Evolutionary conservation across 2,113 vertebrate species (phyloP), one percentile per base, ranked within the genome.

Genomic region (Tor tambroides): DNA sequence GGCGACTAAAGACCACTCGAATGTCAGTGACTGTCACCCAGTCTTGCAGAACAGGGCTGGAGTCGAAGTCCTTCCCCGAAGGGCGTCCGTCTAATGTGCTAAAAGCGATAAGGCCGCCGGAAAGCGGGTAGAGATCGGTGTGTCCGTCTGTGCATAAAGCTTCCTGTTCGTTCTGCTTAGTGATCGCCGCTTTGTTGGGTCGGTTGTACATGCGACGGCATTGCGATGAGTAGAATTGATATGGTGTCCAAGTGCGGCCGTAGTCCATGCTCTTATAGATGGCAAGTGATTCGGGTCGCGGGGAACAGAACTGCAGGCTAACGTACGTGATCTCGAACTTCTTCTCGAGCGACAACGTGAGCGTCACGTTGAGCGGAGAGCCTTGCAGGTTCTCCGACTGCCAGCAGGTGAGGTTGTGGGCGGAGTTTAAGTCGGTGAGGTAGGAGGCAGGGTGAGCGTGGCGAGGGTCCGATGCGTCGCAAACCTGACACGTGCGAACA

Each of bases 211-310:
- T 95, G 38, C 96, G 95, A 0, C 96, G 95, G 88, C 98, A 99
- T 92, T 95, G 96, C 0, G 98, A 97, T 4, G 98, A 99, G 93
- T 99, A 99, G 93, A 96, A 99, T 89, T 97, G 98, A 80, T 97
- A 97, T 0, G 98, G 97, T n/a, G 95, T 95, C 98, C 98, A 99
- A 63, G 94, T 98, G 86, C 96, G 97, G 85, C 98, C 98, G 0
- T 98, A 98, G 94, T 99, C 98, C 97, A 99, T 98, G 72, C 98
- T 99, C 92, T 99, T 99, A 91, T 96, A 96, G 89, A 99, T 95
- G 86, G 96, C 97, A 0, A 96, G 94, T 0, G 98, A 99, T 72
- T 97, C 96, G 0, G 98, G 98, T 0, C 97, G 94, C 0, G 96
- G 95, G 0, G 98, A 98, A 88, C 98, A 99, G 95, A 99, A 99